phyloP scores from a whole-genome alignment of 2,797 vertebrate genomes.

The Garrulus glandarius region DNA sequence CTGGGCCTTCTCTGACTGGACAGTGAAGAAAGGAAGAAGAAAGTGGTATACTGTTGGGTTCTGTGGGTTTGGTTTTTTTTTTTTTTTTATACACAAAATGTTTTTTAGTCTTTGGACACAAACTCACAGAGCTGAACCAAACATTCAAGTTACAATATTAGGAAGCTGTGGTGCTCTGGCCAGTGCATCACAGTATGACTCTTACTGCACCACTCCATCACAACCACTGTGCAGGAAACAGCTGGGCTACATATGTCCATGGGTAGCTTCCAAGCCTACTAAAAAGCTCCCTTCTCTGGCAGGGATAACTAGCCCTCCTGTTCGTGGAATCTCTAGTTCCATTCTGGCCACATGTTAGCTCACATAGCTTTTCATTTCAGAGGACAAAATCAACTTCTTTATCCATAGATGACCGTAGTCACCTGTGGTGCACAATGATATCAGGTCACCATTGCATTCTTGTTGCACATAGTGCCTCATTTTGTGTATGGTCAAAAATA shows the following conservation, averaged over 20 bases:
- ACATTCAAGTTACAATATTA: background rate
- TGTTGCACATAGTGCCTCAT: background rate
- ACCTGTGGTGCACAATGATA: background rate
- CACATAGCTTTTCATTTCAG: background rate
- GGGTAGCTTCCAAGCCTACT: conserved; percentile 33
- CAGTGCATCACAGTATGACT: background rate
- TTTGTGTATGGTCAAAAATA: background rate
- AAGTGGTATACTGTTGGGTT: background rate
- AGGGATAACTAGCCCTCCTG: background rate
- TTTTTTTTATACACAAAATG: background rate
- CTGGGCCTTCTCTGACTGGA: background rate
- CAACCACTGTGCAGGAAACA: conserved; percentile 41
- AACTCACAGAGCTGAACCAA: background rate
- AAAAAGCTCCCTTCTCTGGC: conserved; percentile 36
- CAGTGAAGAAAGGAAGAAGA: background rate
- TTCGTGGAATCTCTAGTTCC: background rate
- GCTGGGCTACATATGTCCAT: conserved; percentile 37
- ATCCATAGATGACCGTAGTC: background rate
- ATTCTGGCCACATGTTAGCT: background rate
- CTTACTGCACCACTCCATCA: background rate
- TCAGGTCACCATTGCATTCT: background rate
- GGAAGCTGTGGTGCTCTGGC: background rate
- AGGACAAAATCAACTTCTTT: background rate
- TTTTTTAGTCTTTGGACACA: background rate
- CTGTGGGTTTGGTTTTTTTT: background rate